Conservation (phyloP, 2,888 invertebrate genomes). For the Hyalella azteca region DNA sequence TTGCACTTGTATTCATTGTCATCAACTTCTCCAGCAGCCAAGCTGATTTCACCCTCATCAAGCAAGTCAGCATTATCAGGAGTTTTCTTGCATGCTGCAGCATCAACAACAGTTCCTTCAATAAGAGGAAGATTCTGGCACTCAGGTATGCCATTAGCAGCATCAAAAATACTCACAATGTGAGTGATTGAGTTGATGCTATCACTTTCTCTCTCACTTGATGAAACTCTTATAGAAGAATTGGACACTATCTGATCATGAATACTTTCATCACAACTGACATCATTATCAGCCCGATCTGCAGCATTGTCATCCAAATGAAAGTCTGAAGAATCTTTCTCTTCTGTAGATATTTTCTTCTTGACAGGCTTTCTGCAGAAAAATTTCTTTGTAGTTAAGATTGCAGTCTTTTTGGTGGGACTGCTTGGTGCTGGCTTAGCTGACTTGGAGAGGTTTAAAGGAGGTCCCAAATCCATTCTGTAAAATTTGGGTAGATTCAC, state of each 20-base stretch:
- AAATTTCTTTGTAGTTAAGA: too few species aligned
- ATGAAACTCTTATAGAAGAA: not conserved
- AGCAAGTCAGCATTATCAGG: not conserved
- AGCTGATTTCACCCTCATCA: not conserved
- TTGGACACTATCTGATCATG: not conserved
- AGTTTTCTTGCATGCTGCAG: not conserved
- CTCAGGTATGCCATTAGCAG: not conserved
- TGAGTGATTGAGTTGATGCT: not conserved
- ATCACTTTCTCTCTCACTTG: not conserved
- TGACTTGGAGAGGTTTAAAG: slow-evolving; percentile 20
- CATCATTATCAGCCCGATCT: too few species aligned
- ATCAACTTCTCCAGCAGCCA: not conserved
- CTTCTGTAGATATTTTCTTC: too few species aligned
- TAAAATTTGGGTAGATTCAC: too few species aligned
- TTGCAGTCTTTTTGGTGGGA: not conserved
- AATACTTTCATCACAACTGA: too few species aligned
- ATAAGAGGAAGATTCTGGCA: not conserved
- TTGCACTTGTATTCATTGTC: slow-evolving; percentile 21
- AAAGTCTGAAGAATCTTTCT: too few species aligned
- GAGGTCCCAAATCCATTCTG: slow-evolving; percentile 8
- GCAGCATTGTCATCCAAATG: too few species aligned
- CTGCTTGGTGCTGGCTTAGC: not conserved
- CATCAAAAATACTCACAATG: slow-evolving; percentile 25
- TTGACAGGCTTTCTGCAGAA: too few species aligned
- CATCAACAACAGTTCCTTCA: not conserved